These are phyloP conservation scores for Melipona beecheii DNA, from an alignment of 2,888 invertebrate species.

Conservation along the genomic window DNA sequence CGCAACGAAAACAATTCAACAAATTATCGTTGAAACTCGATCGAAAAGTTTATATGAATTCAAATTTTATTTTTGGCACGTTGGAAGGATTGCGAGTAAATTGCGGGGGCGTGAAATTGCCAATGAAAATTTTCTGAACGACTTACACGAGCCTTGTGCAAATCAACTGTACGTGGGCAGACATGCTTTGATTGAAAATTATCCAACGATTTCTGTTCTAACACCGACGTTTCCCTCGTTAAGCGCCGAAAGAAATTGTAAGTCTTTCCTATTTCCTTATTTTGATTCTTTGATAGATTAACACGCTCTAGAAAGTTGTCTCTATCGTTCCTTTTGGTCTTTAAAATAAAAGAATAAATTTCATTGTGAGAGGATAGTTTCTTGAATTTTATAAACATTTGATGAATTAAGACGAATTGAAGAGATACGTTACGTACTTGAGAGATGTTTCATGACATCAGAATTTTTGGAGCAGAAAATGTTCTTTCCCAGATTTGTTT, in stretches of 20 bases:
- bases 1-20: background rate
- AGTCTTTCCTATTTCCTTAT: background rate
- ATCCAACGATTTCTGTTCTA: background rate
- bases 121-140: background rate
- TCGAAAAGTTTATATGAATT: background rate
- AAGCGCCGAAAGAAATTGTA: background rate
- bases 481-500: background rate
- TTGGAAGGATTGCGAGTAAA: background rate
- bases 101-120: background rate
- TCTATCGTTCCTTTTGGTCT: too few relatives aligned
- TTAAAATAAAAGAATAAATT: background rate
- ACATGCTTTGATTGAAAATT: constrained; percentile 2
- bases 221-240: background rate
- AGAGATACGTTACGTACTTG: background rate
- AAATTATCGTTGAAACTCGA: background rate
- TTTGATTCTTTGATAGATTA: background rate
- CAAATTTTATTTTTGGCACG: background rate
- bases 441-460: background rate
- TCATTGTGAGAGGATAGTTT: background rate
- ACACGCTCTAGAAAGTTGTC: too few relatives aligned
- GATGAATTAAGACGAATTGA: too few relatives aligned
- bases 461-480: background rate
- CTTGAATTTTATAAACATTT: background rate
- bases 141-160: background rate
- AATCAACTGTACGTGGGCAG: background rate